phyloP scores from a whole-genome alignment of 2,797 vertebrate genomes.

The Ciconia nigra region DNA sequence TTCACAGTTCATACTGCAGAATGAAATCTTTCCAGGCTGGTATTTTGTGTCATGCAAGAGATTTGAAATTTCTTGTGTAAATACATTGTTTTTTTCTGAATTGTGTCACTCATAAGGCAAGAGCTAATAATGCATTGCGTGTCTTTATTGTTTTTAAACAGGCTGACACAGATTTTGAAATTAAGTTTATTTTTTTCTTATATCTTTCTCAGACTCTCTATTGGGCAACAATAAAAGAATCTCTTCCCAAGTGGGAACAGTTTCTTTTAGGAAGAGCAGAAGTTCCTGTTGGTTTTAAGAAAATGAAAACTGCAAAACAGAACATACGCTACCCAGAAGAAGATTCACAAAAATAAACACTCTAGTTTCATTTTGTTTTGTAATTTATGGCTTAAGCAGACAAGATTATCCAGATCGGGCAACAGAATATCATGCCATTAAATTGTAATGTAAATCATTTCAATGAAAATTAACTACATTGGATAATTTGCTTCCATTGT shows the following conservation, averaged over 20 bases:
- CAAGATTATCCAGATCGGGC: not conserved
- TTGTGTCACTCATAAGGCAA: not conserved
- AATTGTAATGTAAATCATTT: not conserved
- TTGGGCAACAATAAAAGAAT: slow-evolving; percentile 86
- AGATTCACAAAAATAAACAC: slow-evolving; percentile 30
- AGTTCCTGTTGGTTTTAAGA: slow-evolving; percentile 68
- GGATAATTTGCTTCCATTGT: not conserved
- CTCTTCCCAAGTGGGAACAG: slow-evolving; percentile 85
- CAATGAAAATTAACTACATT: not conserved
- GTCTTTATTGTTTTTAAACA: slow-evolving; percentile 36
- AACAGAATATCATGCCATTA: not conserved
- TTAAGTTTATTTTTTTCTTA: slow-evolving; percentile 62
- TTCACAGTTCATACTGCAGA: slow-evolving; percentile 58
- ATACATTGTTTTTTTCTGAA: slow-evolving; percentile 65
- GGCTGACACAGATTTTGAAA: slow-evolving; percentile 59
- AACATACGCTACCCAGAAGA: slow-evolving; percentile 54
- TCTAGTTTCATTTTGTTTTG: slow-evolving; percentile 57
- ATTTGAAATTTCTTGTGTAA: slow-evolving; percentile 66
- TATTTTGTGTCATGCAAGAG: slow-evolving; percentile 56
- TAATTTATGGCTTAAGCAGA: not conserved
- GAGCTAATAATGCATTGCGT: not conserved
- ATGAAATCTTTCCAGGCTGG: slow-evolving; percentile 60
- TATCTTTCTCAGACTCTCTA: slow-evolving; percentile 80
- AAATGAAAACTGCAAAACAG: slow-evolving; percentile 49
- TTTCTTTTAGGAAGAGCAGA: slow-evolving; percentile 85